phyloP scores from a whole-genome alignment of 2,797 vertebrate genomes.

The Semotilus atromaculatus region DNA sequence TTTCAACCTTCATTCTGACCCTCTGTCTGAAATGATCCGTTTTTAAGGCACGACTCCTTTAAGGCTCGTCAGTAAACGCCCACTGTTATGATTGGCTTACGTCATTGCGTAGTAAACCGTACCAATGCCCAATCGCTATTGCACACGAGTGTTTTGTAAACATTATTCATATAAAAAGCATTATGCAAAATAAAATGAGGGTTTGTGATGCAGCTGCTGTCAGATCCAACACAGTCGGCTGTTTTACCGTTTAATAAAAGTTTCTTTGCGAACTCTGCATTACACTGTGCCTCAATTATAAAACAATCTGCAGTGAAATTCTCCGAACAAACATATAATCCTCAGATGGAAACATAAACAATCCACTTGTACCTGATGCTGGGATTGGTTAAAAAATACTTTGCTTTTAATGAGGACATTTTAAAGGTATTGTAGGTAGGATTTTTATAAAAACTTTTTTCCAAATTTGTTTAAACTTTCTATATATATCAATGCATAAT shows the following conservation, averaged over 20 bases:
- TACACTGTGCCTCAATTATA: background rate
- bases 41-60: too few relatives aligned
- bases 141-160: background rate
- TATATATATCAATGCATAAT: too few relatives aligned
- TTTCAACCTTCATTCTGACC: too few relatives aligned
- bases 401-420: background rate
- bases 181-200: background rate
- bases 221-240: background rate
- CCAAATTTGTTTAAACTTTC: too few relatives aligned
- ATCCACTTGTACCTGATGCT: background rate
- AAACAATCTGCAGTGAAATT: background rate
- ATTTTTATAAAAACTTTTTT: too few relatives aligned
- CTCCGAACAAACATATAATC: background rate
- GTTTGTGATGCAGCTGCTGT: background rate
- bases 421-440: too few relatives aligned
- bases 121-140: background rate
- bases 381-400: background rate
- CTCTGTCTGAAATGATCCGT: too few relatives aligned
- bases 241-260: background rate
- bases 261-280: background rate
- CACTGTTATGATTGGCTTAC: background rate
- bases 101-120: background rate
- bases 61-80: too few relatives aligned
- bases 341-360: background rate
- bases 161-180: background rate